Evolutionary conservation across 2,113 vertebrate species (phyloP).

Genomic region (Antechinus flavipes): DNA sequence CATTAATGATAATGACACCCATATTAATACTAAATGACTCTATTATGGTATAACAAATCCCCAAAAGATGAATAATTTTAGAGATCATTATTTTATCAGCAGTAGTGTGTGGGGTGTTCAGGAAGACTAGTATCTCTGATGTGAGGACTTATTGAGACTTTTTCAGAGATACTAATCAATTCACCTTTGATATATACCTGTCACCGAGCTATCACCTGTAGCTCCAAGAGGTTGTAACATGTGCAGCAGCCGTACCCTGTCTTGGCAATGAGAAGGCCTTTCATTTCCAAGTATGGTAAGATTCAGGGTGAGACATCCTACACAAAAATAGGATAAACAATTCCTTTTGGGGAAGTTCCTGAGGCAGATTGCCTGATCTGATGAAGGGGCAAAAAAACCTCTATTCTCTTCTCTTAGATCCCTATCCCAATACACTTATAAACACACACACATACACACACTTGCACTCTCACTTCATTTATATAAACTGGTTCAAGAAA

Average conservation of each 20-base stretch:
- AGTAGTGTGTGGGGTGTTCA: background rate
- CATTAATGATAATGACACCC: background rate
- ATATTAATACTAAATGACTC: background rate
- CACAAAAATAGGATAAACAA: background rate
- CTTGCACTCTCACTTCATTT: background rate
- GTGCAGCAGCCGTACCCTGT: background rate
- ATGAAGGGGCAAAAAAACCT: constrained; percentile 6
- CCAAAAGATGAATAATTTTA: background rate
- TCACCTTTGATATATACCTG: background rate
- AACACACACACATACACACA: background rate
- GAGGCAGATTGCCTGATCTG: background rate
- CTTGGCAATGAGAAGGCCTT: background rate
- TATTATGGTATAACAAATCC: background rate
- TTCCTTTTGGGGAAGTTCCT: background rate
- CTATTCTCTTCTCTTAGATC: background rate
- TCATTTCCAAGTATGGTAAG: constrained; percentile 18
- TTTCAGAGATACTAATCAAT: background rate
- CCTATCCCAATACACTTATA: background rate
- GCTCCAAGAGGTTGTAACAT: background rate
- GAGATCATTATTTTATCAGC: background rate
- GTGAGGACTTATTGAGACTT: background rate
- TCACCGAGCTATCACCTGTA: background rate
- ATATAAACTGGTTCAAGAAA: background rate
- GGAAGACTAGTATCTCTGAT: background rate
- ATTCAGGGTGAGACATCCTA: constrained; percentile 10